Base-by-base conservation (phyloP, 2,113 vertebrate species). In the Emydocephalus ijimae region DNA sequence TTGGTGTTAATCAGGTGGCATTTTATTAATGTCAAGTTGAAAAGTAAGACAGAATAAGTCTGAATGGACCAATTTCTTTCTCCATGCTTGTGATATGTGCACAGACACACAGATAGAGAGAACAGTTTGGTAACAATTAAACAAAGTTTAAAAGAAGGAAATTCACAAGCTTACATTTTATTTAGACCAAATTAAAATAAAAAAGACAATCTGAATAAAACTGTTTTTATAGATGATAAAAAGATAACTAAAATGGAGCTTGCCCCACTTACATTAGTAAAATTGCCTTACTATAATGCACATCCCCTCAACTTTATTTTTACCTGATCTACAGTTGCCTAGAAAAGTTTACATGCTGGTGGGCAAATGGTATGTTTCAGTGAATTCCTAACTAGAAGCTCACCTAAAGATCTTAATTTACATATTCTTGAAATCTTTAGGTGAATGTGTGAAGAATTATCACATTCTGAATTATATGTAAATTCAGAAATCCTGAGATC, bases 1-100 rank as follows among this genome's bases (percentile, higher is more conserved):
- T 64, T 45, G 1, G 91, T 85, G n/a, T 93, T 94, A 95, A 89
- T 94, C 91, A 94, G 90, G 86, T 94, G 91, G 85, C 34, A 52
- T 52, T 52, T 52, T 52, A 52, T 52, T 52, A 52, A 52, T 52
- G 50, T 52, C 50, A 52, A 10, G 10, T 43, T 95, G 81, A 93
- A 94, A 81, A 48, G 18, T n/a, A 69, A 8, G 21, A 56, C 50
- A 10, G 9, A 52, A 52, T 52, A 52, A 12, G 24, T 81, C n/a
- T 55, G n/a, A 34, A 45, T 11, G 8, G 81, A 85, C 24, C 39
- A 81, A 29, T 23, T 89, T 81, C 9, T 92, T 34, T 56, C 34
- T 57, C 39, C 34, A 1, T 87, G 9, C 11, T 50, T 89, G 54
- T 21, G 56, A 20, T 85, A 20, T 55, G 48, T 57, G 15, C 48